phyloP scores from a whole-genome alignment of 2,888 invertebrate genomes.

The Nephrotoma flavescens region DNA sequence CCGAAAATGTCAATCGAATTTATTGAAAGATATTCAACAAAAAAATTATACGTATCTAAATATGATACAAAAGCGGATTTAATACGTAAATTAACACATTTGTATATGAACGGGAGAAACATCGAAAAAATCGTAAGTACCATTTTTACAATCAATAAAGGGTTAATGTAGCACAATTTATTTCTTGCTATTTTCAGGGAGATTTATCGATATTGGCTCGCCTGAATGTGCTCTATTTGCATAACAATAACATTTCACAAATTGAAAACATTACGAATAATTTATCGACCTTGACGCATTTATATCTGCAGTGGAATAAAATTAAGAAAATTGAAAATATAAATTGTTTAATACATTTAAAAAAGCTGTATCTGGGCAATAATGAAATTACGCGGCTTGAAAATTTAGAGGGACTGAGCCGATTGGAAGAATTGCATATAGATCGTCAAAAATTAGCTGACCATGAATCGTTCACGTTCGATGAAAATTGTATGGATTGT shows the following conservation, averaged over 20 bases:
- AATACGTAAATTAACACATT: conserved; percentile 18
- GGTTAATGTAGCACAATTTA: not conserved
- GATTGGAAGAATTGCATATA: conserved; percentile 49
- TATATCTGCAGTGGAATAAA: conserved; percentile 64
- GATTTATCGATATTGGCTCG: conserved; percentile 29
- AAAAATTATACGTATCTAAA: not conserved
- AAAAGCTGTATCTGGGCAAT: conserved; percentile 60
- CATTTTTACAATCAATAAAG: not conserved
- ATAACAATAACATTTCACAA: conserved; percentile 62
- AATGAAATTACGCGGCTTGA: conserved; percentile 55
- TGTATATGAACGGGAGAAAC: conserved; percentile 44
- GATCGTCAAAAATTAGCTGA: conserved; percentile 46
- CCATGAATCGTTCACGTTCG: conserved; percentile 46
- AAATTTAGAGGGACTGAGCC: conserved; percentile 43
- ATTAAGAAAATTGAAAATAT: conserved; percentile 55
- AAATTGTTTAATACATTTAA: conserved; percentile 43
- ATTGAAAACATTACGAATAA: conserved; percentile 51
- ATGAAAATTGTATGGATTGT: conserved; percentile 42
- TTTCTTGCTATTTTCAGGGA: conserved; percentile 18
- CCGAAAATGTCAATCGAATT: conserved; percentile 2
- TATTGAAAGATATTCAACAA: not conserved
- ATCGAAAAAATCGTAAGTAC: conserved; percentile 40
- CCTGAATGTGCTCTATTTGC: conserved; percentile 54
- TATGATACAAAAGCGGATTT: not conserved
- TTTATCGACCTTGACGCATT: conserved; percentile 47